phyloP scores from a whole-genome alignment of 2,113 vertebrate genomes.

The Tetraodon nigroviridis region DNA sequence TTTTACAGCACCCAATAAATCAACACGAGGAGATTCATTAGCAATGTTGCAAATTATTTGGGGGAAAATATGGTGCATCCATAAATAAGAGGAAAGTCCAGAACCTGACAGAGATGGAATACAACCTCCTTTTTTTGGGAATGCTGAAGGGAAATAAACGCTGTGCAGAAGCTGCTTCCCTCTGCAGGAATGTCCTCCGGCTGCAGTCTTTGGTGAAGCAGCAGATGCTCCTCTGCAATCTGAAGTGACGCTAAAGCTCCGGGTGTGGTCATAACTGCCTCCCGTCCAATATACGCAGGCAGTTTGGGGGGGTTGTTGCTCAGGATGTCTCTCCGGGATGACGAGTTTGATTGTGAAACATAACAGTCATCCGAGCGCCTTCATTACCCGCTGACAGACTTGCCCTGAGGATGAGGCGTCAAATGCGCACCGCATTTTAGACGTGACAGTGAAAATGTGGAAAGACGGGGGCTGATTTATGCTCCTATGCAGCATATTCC shows the following conservation, averaged over 20 bases:
- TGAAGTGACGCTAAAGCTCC: conserved; percentile 22
- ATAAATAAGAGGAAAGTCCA: too few species aligned
- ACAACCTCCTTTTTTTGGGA: too few species aligned
- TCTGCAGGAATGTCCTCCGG: conserved; percentile 31
- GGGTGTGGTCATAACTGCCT: conserved; percentile 21
- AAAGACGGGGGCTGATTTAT: not conserved
- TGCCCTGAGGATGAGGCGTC: conserved; percentile 1
- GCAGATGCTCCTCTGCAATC: conserved; percentile 45
- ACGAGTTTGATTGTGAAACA: conserved; percentile 20
- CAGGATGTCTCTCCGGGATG: conserved; percentile 5
- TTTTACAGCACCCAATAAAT: too few species aligned
- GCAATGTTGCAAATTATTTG: too few species aligned
- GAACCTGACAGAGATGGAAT: too few species aligned
- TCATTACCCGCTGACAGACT: conserved; percentile 4
- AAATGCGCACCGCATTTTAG: not conserved
- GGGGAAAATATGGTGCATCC: too few species aligned
- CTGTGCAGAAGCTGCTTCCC: conserved; percentile 11
- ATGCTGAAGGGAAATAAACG: too few species aligned
- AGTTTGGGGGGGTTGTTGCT: conserved; percentile 10
- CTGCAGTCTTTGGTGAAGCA: conserved; percentile 46
- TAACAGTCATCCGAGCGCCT: not conserved
- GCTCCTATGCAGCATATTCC: not conserved
- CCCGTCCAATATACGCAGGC: conserved; percentile 22
- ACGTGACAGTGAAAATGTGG: not conserved
- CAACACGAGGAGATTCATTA: too few species aligned